phyloP scores from a whole-genome alignment of 2,888 invertebrate species.

The Ceratothoa steindachneri region DNA sequence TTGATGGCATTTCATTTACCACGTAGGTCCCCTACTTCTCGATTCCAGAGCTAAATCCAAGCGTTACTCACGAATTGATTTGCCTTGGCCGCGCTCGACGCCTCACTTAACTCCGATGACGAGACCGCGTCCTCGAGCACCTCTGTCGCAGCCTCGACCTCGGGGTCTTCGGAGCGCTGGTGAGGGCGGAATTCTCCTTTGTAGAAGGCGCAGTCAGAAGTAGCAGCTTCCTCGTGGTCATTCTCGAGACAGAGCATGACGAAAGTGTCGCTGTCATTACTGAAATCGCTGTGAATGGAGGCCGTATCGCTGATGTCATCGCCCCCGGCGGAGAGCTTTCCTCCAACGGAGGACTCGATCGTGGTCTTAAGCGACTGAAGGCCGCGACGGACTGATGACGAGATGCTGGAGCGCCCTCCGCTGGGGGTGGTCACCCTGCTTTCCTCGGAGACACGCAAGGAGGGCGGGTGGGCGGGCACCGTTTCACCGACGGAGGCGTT shows the following conservation, averaged over 20 bases:
- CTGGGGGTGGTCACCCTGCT: not conserved
- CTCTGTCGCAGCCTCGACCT: not conserved
- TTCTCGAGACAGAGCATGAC: constrained; percentile 45
- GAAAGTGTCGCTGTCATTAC: constrained; percentile 62
- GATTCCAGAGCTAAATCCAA: too few relatives aligned
- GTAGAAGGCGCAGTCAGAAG: not conserved
- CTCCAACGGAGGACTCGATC: constrained; percentile 72
- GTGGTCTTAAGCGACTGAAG: constrained; percentile 77
- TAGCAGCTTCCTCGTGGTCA: not conserved
- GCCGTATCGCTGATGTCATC: constrained; percentile 68
- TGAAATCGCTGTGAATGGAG: constrained; percentile 74
- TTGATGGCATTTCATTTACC: too few relatives aligned
- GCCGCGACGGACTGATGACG: constrained; percentile 67
- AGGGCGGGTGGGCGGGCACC: too few relatives aligned
- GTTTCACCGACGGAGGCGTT: not conserved
- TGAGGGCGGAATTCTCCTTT: not conserved
- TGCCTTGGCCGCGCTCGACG: not conserved
- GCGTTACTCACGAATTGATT: not conserved
- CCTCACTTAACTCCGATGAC: not conserved
- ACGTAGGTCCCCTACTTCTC: too few relatives aligned
- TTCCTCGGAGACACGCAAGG: too few relatives aligned
- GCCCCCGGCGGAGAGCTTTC: constrained; percentile 56
- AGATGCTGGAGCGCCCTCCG: not conserved
- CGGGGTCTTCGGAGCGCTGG: not conserved
- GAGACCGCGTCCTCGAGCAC: not conserved